These are phyloP conservation scores for Rhagonycha fulva DNA, from an alignment of 2,888 invertebrate species.

Conservation along the genomic window DNA sequence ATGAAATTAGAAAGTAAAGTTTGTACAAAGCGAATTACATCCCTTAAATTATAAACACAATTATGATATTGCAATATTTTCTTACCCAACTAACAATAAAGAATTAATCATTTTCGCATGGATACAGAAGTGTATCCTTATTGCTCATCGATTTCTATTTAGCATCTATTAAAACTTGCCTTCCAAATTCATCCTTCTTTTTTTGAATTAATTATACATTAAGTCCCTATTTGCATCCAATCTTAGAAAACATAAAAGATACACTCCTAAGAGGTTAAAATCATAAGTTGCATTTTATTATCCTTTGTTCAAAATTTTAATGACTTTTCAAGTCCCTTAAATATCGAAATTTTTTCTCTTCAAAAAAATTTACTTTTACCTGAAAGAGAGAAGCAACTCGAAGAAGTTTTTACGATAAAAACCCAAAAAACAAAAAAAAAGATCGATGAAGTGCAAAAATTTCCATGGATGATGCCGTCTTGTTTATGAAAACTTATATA, in stretches of 20 bases:
- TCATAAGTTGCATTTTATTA: background rate
- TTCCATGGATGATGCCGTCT: conserved; percentile 17
- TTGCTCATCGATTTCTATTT: conserved; percentile 1
- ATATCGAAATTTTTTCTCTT: background rate
- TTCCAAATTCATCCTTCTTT: background rate
- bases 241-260: background rate
- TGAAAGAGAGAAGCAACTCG: background rate
- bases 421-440: background rate
- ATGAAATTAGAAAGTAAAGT: conserved; percentile 29
- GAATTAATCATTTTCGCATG: background rate
- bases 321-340: background rate
- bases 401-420: background rate
- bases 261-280: background rate
- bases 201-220: background rate
- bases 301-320: background rate
- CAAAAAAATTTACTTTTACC: too few species aligned
- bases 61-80: background rate
- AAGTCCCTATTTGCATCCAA: background rate
- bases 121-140: background rate
- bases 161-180: background rate
- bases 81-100: background rate
- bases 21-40: conserved; percentile 28
- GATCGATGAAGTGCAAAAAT: background rate
- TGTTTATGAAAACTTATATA: conserved; percentile 28
- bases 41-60: background rate